Conservation (phyloP, 2,113 vertebrate species). For the Upupa epops region DNA sequence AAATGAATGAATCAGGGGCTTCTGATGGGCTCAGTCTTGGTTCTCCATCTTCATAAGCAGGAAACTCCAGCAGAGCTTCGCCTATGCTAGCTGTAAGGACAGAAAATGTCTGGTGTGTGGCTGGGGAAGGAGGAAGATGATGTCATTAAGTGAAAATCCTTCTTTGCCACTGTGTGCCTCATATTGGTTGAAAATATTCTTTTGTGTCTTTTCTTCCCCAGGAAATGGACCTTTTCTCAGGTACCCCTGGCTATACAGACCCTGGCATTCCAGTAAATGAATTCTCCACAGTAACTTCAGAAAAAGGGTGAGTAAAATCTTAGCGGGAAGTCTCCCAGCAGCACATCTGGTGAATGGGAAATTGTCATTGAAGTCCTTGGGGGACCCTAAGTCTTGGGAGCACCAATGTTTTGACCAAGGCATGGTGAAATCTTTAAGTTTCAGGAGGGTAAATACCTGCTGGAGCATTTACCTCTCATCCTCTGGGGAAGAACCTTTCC, state of each 20-base stretch:
- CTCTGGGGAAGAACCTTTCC: not conserved
- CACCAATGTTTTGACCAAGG: not conserved
- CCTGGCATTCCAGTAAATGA: conserved; percentile 78
- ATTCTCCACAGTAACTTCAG: conserved; percentile 54
- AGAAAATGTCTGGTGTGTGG: not conserved
- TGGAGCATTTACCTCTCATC: not conserved
- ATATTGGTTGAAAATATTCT: not conserved
- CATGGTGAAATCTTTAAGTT: not conserved
- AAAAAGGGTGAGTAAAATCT: conserved; percentile 71
- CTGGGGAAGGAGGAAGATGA: not conserved
- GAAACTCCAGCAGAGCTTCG: not conserved
- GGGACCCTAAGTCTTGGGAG: not conserved
- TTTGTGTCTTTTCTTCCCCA: conserved; percentile 35
- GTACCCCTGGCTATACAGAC: conserved; percentile 80
- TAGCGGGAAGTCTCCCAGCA: not conserved
- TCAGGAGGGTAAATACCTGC: not conserved
- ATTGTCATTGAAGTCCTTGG: not conserved
- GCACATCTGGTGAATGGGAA: not conserved
- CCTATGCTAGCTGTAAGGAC: not conserved
- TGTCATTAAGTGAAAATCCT: not conserved
- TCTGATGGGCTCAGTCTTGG: not conserved
- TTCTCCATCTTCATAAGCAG: not conserved
- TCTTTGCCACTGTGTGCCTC: not conserved
- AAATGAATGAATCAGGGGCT: not conserved
- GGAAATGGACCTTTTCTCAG: conserved; percentile 77